Evolutionary conservation across 2,113 vertebrate species (phyloP).

Genomic region (Oryzias curvinotus): DNA sequence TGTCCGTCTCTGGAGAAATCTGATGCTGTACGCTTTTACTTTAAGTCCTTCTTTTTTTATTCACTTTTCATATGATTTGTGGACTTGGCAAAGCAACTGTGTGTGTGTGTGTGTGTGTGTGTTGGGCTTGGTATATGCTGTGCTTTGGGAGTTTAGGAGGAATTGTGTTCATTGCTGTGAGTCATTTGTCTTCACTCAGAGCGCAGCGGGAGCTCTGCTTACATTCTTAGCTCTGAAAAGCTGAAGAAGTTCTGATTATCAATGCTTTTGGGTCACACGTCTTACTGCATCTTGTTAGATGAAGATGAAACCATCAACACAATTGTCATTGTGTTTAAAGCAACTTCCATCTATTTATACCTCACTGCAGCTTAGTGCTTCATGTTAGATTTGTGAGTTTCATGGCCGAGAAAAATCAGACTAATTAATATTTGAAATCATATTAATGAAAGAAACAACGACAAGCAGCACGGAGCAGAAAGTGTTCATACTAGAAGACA

Average conservation of each 20-base stretch:
- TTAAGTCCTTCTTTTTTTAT: constrained; percentile 13
- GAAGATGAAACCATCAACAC: too few relatives aligned
- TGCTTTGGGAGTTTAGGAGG: constrained; percentile 36
- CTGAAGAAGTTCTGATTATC: too few relatives aligned
- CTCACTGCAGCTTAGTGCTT: not conserved
- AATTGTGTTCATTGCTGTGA: constrained; percentile 18
- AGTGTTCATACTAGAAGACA: not conserved
- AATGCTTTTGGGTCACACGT: too few relatives aligned
- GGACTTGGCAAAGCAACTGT: constrained; percentile 2
- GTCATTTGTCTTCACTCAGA: not conserved
- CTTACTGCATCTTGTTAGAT: too few relatives aligned
- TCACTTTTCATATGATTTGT: constrained; percentile 14
- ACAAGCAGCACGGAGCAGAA: not conserved
- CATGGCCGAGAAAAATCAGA: not conserved
- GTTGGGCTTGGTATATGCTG: constrained; percentile 33
- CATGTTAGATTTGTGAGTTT: not conserved
- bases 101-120: constrained; percentile 11
- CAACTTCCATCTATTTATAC: too few relatives aligned
- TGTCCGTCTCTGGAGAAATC: not conserved
- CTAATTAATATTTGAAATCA: not conserved
- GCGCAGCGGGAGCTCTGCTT: not conserved
- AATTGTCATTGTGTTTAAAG: too few relatives aligned
- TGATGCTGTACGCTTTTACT: not conserved
- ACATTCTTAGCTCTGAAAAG: constrained; percentile 1
- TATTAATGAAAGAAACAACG: not conserved